Evolutionary conservation across 2,888 invertebrate genomes (phyloP).

Genomic region (Pollenia angustigena): DNA sequence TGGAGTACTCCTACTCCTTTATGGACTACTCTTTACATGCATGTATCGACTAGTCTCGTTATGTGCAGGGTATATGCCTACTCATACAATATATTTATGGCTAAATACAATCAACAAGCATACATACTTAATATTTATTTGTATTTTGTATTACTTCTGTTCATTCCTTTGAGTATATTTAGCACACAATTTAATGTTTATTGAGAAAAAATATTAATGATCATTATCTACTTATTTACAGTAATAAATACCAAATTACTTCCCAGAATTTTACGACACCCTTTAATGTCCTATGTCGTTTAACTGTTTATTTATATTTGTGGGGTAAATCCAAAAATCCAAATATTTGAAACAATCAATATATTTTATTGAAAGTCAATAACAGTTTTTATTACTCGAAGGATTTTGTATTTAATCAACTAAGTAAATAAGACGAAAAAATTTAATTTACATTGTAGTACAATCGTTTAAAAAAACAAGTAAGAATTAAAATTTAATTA

Average conservation of each 20-base stretch:
- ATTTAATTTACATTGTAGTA: background rate
- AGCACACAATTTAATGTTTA: background rate
- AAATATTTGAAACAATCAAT: too few relatives aligned
- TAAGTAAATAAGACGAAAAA: background rate
- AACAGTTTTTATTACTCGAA: background rate
- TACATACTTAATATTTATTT: too few relatives aligned
- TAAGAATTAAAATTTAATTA: background rate
- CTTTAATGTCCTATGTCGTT: background rate
- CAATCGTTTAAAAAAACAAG: background rate
- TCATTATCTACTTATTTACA: background rate
- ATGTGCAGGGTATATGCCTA: too few relatives aligned
- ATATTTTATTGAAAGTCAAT: background rate
- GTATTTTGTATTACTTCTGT: too few relatives aligned
- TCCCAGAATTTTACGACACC: background rate
- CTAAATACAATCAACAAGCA: too few relatives aligned
- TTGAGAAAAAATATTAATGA: constrained; percentile 13
- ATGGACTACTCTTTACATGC: too few relatives aligned
- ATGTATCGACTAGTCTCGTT: too few relatives aligned
- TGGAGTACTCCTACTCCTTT: too few relatives aligned
- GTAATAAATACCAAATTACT: background rate
- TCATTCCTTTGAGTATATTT: too few relatives aligned
- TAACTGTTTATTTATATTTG: too few relatives aligned
- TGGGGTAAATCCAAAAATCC: too few relatives aligned
- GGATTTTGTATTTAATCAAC: constrained; percentile 5
- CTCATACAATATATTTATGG: too few relatives aligned